Conservation (phyloP, 2,888 invertebrate genomes). For the Papilio elwesi region DNA sequence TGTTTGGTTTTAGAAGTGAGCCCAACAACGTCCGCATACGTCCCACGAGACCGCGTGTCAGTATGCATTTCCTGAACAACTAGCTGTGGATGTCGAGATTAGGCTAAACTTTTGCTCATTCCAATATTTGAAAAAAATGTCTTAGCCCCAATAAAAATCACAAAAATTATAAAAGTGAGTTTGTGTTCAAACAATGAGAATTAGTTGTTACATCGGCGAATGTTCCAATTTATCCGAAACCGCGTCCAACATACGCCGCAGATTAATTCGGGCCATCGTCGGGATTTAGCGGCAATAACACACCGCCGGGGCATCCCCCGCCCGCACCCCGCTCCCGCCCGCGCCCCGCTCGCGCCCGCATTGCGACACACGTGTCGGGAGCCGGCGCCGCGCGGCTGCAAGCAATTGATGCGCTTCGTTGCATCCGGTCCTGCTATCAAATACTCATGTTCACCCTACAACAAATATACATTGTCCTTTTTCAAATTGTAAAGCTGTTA, state of each 20-base stretch:
- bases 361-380: slow-evolving; percentile 15
- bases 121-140: too few relatives aligned
- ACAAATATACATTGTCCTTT: neutral
- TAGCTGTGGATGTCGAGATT: too few relatives aligned
- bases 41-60: too few relatives aligned
- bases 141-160: too few relatives aligned
- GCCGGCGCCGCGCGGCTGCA: neutral
- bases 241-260: slow-evolving; percentile 28
- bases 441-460: neutral
- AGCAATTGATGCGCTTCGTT: slow-evolving; percentile 22
- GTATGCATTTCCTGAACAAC: too few relatives aligned
- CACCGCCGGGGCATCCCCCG: neutral
- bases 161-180: neutral
- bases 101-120: too few relatives aligned
- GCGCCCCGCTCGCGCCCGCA: slow-evolving; percentile 13
- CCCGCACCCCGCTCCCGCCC: neutral
- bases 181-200: neutral
- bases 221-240: slow-evolving; percentile 21
- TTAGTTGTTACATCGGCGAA: slow-evolving; percentile 2
- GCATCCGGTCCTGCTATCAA: slow-evolving; percentile 8
- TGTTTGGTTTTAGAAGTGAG: too few relatives aligned
- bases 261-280: slow-evolving; percentile 31
- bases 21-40: too few relatives aligned
- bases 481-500: too few relatives aligned
- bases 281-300: slow-evolving; percentile 31